Base-by-base conservation (phyloP, 2,113 vertebrate genomes). In the Steatornis caripensis region DNA sequence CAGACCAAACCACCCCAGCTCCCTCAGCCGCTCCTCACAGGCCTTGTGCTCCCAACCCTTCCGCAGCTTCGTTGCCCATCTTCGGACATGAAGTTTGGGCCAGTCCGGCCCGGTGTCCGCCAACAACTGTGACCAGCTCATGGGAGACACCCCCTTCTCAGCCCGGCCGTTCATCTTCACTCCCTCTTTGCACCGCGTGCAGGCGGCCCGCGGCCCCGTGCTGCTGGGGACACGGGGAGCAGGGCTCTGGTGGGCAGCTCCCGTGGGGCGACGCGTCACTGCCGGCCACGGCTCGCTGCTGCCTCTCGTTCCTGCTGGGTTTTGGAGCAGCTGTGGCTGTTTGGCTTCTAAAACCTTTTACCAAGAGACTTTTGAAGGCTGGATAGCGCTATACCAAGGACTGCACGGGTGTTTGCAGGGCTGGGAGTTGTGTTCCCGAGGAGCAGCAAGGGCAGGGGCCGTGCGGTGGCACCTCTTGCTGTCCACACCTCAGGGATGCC, bases 361-460 rank as follows among this genome's bases (percentile, higher is more conserved):
- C 20, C 14, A 0, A 71, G 68, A 30, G 19, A 12, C 12, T 62
- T 79, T n/a, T 18, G n/a, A 62, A 75, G n/a, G 22, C 19, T 2
- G 0, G 30, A 30, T 9, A 26, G 75, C 1, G 6, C 19, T 29
- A 10, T 18, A 12, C 34, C 0, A 3, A 30, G 68, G 54, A 21
- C 51, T 36, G 15, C 15, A 2, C 0, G 22, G 39, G 37, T 58
- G 53, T 48, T 30, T 51, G 57, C 3, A 3, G 61, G 39, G 32
- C 12, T 2, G 1, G 13, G 12, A 7, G 17, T n/a, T 6, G 3
- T 0, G 0, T 60, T 68, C 41, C 46, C 3, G 0, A 2, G 16
- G 37, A 79, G 29, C 46, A 54, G 57, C 1, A 2, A 69, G 49
- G 45, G 45, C 34, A 32, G 36, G 69, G 45, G 34, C 45, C 51